These are phyloP conservation scores for Hydraecia micacea DNA, from an alignment of 2,888 invertebrate species.

Conservation along the genomic window DNA sequence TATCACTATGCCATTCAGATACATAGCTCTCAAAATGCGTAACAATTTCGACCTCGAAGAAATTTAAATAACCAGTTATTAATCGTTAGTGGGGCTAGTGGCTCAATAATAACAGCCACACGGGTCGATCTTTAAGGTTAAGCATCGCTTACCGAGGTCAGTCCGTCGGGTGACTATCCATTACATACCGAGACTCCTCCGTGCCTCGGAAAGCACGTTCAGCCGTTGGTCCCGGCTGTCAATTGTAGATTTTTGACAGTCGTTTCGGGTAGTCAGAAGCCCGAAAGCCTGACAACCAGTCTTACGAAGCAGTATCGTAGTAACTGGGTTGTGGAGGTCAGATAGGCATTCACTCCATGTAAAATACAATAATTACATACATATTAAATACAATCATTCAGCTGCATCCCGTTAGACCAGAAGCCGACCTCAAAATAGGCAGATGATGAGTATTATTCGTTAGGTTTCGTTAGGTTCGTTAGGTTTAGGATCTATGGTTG, in stretches of 20 bases:
- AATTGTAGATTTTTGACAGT: background rate
- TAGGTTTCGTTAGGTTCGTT: too few relatives aligned
- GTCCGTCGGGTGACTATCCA: background rate
- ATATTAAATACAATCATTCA: background rate
- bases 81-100: background rate
- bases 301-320: background rate
- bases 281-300: background rate
- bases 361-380: too few relatives aligned
- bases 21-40: background rate
- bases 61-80: slow-evolving; percentile 39
- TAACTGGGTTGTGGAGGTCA: too few relatives aligned
- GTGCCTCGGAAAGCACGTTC: background rate
- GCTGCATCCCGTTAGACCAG: background rate
- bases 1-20: slow-evolving; percentile 2
- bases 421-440: too few relatives aligned
- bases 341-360: background rate
- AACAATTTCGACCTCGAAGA: slow-evolving; percentile 17
- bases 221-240: background rate
- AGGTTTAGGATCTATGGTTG: too few relatives aligned
- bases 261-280: too few relatives aligned
- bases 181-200: background rate
- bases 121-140: background rate
- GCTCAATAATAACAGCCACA: background rate
- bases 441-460: background rate
- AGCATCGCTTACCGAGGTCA: background rate